phyloP scores from a whole-genome alignment of 2,888 invertebrate species.

The Tiliacea aurago region DNA sequence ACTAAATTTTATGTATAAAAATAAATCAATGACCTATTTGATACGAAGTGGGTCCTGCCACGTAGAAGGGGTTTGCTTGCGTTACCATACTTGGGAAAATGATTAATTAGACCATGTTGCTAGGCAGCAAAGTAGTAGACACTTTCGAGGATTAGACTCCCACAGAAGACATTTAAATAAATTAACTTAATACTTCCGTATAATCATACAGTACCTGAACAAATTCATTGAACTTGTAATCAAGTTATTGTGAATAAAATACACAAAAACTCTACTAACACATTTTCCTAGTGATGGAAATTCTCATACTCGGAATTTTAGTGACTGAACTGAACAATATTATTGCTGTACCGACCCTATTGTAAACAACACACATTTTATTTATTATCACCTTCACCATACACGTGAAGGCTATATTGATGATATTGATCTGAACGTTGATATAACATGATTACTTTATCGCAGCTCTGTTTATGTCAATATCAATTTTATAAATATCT shows the following conservation, averaged over 20 bases:
- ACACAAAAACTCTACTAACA: neutral
- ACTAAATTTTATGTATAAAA: neutral
- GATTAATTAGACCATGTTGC: neutral
- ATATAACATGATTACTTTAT: constrained; percentile 2
- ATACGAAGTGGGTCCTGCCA: constrained; percentile 3
- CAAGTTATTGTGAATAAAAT: neutral
- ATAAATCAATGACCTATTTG: constrained; percentile 5
- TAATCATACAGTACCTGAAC: no score
- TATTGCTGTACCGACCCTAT: neutral
- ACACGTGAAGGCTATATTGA: neutral
- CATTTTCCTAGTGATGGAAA: neutral
- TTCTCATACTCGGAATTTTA: neutral
- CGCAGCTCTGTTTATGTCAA: constrained; percentile 18
- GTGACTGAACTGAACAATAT: neutral
- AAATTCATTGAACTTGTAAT: neutral
- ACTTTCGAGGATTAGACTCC: neutral
- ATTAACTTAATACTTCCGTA: neutral
- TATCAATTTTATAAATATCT: constrained; percentile 42
- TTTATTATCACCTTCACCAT: constrained; percentile 9
- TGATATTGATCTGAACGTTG: neutral
- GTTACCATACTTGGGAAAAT: constrained; percentile 6
- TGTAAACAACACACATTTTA: neutral
- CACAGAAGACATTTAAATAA: neutral
- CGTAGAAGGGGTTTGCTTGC: neutral
- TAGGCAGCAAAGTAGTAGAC: neutral